Percentiles rank a stretch among this genome's conserved stretches.
These are phyloP conservation scores for Cynodonichthys magdalenae DNA, from an alignment of 2,797 vertebrate species.

Conservation along the genomic window DNA sequence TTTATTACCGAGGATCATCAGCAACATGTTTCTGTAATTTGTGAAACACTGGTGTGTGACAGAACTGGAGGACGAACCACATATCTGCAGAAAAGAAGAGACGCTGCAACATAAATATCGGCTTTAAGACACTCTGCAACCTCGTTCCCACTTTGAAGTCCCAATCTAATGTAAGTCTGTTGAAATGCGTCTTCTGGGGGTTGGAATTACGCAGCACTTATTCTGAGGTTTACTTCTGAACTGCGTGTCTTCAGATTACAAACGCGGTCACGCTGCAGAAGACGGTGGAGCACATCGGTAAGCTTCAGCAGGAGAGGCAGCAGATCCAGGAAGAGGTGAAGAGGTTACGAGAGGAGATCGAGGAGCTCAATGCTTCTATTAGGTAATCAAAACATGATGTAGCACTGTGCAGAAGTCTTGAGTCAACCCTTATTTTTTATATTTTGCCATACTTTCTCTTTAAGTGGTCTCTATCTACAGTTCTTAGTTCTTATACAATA, in stretches of 20 bases:
- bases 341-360: slow-evolving; percentile 92
- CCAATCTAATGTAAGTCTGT: slow-evolving; percentile 83
- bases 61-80: slow-evolving; percentile 89
- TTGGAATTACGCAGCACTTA: neutral
- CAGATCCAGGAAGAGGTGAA: slow-evolving; percentile 91
- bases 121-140: slow-evolving; percentile 89
- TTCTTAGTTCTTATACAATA: too few species aligned
- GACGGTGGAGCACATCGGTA: slow-evolving; percentile 94
- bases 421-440: neutral
- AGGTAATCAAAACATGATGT: slow-evolving; percentile 74
- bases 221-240: neutral
- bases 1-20: neutral
- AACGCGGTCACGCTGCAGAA: slow-evolving; percentile 93
- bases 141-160: slow-evolving; percentile 87
- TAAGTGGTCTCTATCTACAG: neutral
- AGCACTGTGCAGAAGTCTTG: neutral
- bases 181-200: neutral
- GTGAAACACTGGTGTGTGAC: slow-evolving; percentile 32
- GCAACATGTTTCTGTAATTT: neutral
- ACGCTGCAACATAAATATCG: slow-evolving; percentile 91
- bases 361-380: slow-evolving; percentile 93
- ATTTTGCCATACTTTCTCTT: neutral
- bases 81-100: slow-evolving; percentile 95
- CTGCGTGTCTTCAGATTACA: slow-evolving; percentile 82
- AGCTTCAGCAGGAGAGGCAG: slow-evolving; percentile 94